Conservation (phyloP, 2,888 invertebrate species). For the Athalia cordata region DNA sequence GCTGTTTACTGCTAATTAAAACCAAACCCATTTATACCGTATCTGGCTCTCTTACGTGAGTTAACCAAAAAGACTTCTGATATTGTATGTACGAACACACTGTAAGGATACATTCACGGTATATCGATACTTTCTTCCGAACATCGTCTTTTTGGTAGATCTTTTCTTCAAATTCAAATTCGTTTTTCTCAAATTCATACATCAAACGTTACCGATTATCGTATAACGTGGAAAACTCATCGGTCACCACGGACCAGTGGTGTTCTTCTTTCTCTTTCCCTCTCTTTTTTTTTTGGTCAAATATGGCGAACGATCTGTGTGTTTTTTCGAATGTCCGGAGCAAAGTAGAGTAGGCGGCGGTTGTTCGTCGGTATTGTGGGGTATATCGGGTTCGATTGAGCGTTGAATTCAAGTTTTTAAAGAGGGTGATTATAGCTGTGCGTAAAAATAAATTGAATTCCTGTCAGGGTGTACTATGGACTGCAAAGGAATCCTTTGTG, state of each 20-base stretch:
- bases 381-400: constrained; percentile 17
- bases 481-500: constrained; percentile 61
- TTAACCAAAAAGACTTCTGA: constrained; percentile 37
- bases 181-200: background rate
- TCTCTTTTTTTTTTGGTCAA: background rate
- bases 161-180: background rate
- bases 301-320: no score
- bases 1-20: constrained; percentile 73
- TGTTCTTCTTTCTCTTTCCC: background rate
- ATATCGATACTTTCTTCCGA: background rate
- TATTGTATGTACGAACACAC: background rate
- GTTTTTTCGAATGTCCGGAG: background rate
- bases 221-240: no score
- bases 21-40: constrained; percentile 67
- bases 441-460: constrained; percentile 44
- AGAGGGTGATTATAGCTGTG: constrained; percentile 9
- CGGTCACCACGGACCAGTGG: no score
- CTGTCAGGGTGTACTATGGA: constrained; percentile 37
- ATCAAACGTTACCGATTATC: no score
- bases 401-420: constrained; percentile 31
- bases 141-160: no score
- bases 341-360: no score
- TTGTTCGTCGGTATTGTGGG: background rate
- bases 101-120: background rate
- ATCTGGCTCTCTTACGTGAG: constrained; percentile 53